Conservation (phyloP, 2,888 invertebrate genomes). For the Eupithecia exiguata region DNA sequence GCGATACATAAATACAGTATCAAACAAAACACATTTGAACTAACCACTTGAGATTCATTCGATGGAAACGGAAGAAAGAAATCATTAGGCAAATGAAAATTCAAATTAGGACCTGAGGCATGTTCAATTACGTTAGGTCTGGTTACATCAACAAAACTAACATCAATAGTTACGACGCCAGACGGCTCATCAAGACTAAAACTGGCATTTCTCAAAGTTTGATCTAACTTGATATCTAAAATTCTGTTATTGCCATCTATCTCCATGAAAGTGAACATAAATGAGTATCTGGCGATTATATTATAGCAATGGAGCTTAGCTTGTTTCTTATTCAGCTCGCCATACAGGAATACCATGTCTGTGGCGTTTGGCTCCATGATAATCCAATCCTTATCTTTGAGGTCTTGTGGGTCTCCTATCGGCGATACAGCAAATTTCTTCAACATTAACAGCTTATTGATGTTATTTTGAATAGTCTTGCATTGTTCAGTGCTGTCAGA, state of each 20-base stretch:
- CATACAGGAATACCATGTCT: conserved; percentile 53
- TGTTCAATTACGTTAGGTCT: conserved; percentile 60
- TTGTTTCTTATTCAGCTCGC: conserved; percentile 54
- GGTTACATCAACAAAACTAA: conserved; percentile 69
- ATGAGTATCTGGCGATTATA: conserved; percentile 61
- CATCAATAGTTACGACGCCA: conserved; percentile 65
- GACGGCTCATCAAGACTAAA: conserved; percentile 61
- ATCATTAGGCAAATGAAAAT: conserved; percentile 87
- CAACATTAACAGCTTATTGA: conserved; percentile 54
- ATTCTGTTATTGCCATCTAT: conserved; percentile 64
- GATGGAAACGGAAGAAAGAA: conserved; percentile 88
- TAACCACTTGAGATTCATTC: conserved; percentile 48
- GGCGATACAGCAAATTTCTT: conserved; percentile 61
- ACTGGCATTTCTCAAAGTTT: conserved; percentile 55
- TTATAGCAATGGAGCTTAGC: conserved; percentile 65
- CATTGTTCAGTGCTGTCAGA: conserved; percentile 22
- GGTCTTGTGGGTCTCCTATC: conserved; percentile 64
- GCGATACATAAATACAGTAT: conserved; percentile 42
- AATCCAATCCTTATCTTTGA: conserved; percentile 67
- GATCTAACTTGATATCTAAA: conserved; percentile 53
- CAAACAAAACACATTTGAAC: conserved; percentile 44
- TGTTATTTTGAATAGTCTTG: conserved; percentile 47
- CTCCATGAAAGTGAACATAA: conserved; percentile 61
- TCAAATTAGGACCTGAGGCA: conserved; percentile 86
- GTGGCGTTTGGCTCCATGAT: conserved; percentile 45